These are phyloP conservation scores for Agrochola circellaris DNA, from an alignment of 2,888 invertebrate genomes.

Conservation along the genomic window DNA sequence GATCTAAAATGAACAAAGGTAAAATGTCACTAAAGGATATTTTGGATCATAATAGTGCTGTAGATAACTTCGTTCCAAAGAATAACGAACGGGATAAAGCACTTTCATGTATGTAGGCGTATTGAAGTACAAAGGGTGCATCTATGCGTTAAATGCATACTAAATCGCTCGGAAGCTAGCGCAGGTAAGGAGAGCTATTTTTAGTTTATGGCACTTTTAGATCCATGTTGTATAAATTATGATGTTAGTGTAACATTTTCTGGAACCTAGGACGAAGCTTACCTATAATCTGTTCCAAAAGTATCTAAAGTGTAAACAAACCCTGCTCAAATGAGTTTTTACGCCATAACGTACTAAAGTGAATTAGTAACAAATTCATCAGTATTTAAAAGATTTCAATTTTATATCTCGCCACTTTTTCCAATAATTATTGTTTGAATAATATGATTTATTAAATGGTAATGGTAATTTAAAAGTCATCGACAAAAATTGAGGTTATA, in stretches of 20 bases:
- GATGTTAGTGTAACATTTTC: constrained; percentile 16
- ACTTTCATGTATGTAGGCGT: constrained; percentile 58
- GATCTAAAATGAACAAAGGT: neutral
- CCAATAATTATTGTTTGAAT: neutral
- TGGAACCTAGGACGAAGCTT: constrained; percentile 11
- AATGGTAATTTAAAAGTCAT: neutral
- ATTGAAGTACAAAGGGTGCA: constrained; percentile 80
- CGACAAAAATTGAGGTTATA: neutral
- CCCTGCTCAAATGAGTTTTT: neutral
- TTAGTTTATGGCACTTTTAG: constrained; percentile 65
- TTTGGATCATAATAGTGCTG: constrained; percentile 28
- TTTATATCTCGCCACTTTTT: neutral
- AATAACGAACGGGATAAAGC: constrained; percentile 38
- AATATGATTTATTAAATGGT: neutral
- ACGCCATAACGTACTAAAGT: neutral
- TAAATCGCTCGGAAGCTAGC: constrained; percentile 77
- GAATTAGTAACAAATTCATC: neutral
- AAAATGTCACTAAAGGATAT: constrained; percentile 37
- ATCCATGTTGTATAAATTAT: constrained; percentile 27
- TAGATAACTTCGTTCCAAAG: constrained; percentile 48
- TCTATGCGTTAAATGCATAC: constrained; percentile 78
- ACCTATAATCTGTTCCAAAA: neutral
- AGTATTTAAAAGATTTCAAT: neutral
- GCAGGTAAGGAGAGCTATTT: constrained; percentile 74
- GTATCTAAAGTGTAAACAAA: neutral